phyloP scores from a whole-genome alignment of 2,888 invertebrate species.

The Merodon equestris region DNA sequence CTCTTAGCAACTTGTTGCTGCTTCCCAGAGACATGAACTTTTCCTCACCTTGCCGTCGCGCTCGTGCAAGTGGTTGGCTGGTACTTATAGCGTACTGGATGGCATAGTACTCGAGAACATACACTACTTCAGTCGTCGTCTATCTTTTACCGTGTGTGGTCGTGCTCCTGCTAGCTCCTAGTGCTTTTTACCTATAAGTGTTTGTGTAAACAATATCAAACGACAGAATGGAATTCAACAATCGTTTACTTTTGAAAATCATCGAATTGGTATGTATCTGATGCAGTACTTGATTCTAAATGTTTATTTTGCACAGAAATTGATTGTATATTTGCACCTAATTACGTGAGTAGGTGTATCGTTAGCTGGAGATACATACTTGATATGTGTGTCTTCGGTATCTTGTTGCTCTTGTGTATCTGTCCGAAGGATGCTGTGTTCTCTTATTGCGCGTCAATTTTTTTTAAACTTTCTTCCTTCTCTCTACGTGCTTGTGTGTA shows the following conservation, averaged over 20 bases:
- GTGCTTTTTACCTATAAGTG: neutral
- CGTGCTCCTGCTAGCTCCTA: too few relatives aligned
- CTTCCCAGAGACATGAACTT: neutral
- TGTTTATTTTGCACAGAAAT: too few relatives aligned
- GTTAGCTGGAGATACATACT: too few relatives aligned
- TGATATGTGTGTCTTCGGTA: neutral
- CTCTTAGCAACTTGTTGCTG: constrained; percentile 52
- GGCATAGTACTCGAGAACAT: too few relatives aligned
- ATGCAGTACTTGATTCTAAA: constrained; percentile 7
- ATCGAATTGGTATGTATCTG: constrained; percentile 76
- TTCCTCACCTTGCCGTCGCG: too few relatives aligned
- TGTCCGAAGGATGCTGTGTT: constrained; percentile 17
- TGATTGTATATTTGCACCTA: too few relatives aligned
- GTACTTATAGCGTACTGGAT: too few relatives aligned
- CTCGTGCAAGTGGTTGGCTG: too few relatives aligned
- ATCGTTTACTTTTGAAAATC: constrained; percentile 76
- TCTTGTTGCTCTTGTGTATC: neutral
- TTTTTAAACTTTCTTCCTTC: too few relatives aligned
- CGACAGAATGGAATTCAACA: constrained; percentile 76
- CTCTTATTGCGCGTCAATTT: constrained; percentile 5
- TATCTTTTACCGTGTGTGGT: constrained; percentile 33
- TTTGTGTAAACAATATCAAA: constrained; percentile 30
- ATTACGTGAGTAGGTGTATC: too few relatives aligned
- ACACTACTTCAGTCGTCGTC: constrained; percentile 33
- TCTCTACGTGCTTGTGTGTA: too few relatives aligned